Evolutionary conservation across 1,140 invertebrate species (phyloP).

Genomic region (Drosophila kikkawai): DNA sequence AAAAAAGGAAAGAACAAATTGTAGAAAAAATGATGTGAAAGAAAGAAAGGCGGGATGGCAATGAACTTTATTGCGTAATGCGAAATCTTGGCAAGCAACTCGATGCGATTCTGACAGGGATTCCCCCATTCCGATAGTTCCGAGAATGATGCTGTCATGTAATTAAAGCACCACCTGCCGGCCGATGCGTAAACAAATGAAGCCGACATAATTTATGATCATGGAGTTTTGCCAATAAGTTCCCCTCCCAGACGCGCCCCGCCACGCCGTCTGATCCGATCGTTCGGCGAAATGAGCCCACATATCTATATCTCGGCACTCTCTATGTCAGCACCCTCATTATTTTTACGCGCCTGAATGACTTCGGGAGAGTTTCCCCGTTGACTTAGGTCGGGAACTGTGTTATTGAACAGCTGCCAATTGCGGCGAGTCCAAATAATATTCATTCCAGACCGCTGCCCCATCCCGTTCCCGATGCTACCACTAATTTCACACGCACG

Average conservation of each 20-base stretch:
- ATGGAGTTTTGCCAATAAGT: constrained; percentile 84
- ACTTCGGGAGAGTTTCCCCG: constrained; percentile 61
- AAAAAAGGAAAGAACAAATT: constrained; percentile 44
- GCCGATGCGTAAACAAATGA: constrained; percentile 73
- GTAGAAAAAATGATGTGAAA: constrained; percentile 62
- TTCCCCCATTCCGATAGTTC: constrained; percentile 50
- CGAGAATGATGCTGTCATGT: constrained; percentile 51
- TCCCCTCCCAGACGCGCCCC: constrained; percentile 34
- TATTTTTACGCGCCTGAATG: constrained; percentile 43
- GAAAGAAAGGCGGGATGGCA: constrained; percentile 55
- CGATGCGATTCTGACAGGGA: constrained; percentile 48
- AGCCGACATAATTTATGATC: constrained; percentile 81
- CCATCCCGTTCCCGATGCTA: not conserved
- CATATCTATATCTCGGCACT: constrained; percentile 30
- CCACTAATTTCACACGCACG: constrained; percentile 44
- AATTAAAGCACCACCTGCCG: constrained; percentile 78
- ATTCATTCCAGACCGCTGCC: constrained; percentile 59
- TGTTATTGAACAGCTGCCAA: constrained; percentile 81
- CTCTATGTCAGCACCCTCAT: constrained; percentile 13
- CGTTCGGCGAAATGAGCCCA: constrained; percentile 10
- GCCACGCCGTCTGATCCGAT: constrained; percentile 63
- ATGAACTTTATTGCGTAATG: constrained; percentile 76
- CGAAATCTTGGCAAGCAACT: constrained; percentile 74
- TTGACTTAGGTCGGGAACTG: constrained; percentile 77
- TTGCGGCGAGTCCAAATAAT: constrained; percentile 53